Base-by-base conservation (phyloP, 2,888 invertebrate genomes). In the Plebejus melissa region DNA sequence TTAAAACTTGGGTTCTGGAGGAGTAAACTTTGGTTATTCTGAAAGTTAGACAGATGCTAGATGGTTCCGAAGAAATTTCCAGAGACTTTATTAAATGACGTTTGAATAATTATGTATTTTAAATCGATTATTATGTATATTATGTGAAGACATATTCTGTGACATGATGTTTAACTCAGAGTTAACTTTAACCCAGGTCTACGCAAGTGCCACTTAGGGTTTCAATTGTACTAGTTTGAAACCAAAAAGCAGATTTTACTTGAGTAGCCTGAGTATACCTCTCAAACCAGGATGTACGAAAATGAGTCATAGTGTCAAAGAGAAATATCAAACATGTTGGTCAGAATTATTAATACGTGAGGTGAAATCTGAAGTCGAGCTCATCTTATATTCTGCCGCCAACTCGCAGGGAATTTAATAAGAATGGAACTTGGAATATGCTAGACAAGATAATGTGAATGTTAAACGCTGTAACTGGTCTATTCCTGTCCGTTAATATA, bases 341-440 rank as follows among this genome's bases (percentile, higher is more conserved):
- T 65, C 65, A 65, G 28, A 65, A 65, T 65, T 65, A 32, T 65
- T 65, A 32, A 13, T 65, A 65, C 65, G 65, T 65, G 65, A 65
- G 65, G 5, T 13, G 32, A 65, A 65, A 65, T 32, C 60, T 60
- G 28, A 60, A 11, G 22, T 60, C 60, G 57, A 13, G 65, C 32
- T 65, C 32, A 65, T 65, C 65, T 13, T 4, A 36, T 36, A 65
- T 65, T 65, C 65, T 16, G 65, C 9, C 60, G 60, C 65, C 4
- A 13, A 16, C 65, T 65, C 32, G 13, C 65, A 3, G 32, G 32
- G 65, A 65, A 65, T 65, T 65, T 65, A 65, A 65, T 65, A 65
- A 65, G 28, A 65, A 65, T 65, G 65, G 65, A 65, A 65, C 32
- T 65, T 28, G 5, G 65, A 22, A 60, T 28, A 58, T 58, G 9